A percentile compares a stretch with the other conserved stretches of the same genome.
Evolutionary conservation across 1,140 invertebrate species (phyloP).

Genomic region (Phthorimaea operculella): DNA sequence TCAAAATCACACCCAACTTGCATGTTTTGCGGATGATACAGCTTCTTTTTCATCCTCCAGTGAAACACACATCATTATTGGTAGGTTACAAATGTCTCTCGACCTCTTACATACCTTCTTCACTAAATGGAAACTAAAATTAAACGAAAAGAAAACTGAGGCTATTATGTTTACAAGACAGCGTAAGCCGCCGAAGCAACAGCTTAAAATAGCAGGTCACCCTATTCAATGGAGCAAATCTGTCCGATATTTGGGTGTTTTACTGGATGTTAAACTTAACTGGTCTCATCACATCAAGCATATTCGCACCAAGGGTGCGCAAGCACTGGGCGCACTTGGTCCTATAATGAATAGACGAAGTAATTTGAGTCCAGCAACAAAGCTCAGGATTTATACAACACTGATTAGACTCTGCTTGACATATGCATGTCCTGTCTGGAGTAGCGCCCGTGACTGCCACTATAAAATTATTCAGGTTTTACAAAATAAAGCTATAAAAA

Average conservation of each 20-base stretch:
- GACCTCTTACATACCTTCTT: neutral
- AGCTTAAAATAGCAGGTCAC: neutral
- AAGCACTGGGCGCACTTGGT: neutral
- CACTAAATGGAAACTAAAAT: neutral
- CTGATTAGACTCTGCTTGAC: constrained; percentile 1
- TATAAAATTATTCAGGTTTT: neutral
- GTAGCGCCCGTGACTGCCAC: neutral
- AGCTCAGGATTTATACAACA: neutral
- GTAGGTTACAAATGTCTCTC: neutral
- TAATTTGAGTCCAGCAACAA: neutral
- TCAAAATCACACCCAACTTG: neutral
- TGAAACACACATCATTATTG: neutral
- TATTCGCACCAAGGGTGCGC: too few species aligned
- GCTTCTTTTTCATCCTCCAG: neutral
- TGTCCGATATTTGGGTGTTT: constrained; percentile 1
- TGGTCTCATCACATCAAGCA: neutral
- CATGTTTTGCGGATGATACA: constrained; percentile 1
- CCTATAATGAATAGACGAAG: neutral
- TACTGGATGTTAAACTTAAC: neutral
- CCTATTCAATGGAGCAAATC: neutral
- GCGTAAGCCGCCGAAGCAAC: neutral
- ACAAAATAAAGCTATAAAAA: constrained; percentile 4
- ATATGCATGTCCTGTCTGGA: constrained; percentile 5
- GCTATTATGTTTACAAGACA: constrained; percentile 5
- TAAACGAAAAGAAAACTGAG: constrained; percentile 4